phyloP scores from a whole-genome alignment of 2,113 vertebrate genomes.

The Scartelaos histophorus region DNA sequence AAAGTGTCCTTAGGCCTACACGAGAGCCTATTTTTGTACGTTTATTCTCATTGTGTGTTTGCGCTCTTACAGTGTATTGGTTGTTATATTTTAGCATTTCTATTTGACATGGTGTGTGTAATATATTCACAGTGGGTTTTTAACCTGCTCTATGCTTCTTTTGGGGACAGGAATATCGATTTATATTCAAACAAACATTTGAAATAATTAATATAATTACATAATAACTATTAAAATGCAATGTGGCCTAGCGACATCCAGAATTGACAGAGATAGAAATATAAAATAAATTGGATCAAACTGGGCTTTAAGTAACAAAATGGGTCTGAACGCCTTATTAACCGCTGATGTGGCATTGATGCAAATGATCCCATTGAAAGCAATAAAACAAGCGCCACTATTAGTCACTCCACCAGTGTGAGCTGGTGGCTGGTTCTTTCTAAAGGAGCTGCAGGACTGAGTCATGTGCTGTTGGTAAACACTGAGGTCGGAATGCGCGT shows the following conservation, averaged over 20 bases:
- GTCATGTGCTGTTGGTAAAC: slow-evolving; percentile 55
- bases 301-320: slow-evolving; percentile 55
- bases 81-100: not conserved
- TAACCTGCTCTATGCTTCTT: not conserved
- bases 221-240: too few relatives aligned
- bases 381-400: slow-evolving; percentile 90
- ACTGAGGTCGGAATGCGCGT: slow-evolving; percentile 73
- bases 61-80: not conserved
- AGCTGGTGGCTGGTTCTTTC: slow-evolving; percentile 53
- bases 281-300: not conserved
- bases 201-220: too few relatives aligned
- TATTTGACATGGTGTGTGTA: not conserved
- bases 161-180: not conserved
- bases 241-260: too few relatives aligned
- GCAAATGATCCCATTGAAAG: slow-evolving; percentile 89
- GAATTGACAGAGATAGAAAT: too few relatives aligned
- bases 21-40: too few relatives aligned
- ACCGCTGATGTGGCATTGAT: slow-evolving; percentile 91
- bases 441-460: slow-evolving; percentile 72
- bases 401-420: slow-evolving; percentile 88
- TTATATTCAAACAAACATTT: too few relatives aligned
- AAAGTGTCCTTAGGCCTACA: not conserved
- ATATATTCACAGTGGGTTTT: not conserved
- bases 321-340: slow-evolving; percentile 88
- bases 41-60: too few relatives aligned